These are phyloP conservation scores for Melanogrammus aeglefinus DNA, from an alignment of 2,797 vertebrate species.

Conservation along the genomic window DNA sequence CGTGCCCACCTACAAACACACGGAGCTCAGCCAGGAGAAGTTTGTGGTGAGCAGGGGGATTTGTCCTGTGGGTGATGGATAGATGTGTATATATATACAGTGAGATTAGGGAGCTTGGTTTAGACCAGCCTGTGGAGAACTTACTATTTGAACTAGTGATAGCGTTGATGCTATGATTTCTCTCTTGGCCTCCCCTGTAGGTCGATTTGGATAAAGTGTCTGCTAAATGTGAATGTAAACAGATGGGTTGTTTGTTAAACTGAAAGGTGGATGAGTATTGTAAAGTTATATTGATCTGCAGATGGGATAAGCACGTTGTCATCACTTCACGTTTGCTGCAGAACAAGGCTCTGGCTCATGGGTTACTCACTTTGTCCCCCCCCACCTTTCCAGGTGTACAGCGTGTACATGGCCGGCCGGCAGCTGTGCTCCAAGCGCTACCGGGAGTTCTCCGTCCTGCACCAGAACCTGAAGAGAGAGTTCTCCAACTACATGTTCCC, in stretches of 20 bases:
- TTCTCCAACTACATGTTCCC: constrained; percentile 92
- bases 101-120: background rate
- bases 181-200: background rate
- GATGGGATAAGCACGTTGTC: background rate
- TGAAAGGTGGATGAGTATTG: too few species aligned
- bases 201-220: background rate
- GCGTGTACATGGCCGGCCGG: constrained; percentile 94
- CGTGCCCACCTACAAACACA: constrained; percentile 95
- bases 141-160: background rate
- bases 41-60: constrained; percentile 85
- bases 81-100: background rate
- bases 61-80: background rate
- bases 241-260: background rate
- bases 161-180: background rate
- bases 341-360: background rate
- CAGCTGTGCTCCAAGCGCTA: constrained; percentile 96
- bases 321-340: background rate
- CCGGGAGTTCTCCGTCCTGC: constrained; percentile 90
- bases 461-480: constrained; percentile 95
- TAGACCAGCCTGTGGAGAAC: background rate
- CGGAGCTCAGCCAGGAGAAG: constrained; percentile 91
- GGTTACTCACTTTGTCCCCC: too few species aligned
- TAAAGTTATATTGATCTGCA: background rate
- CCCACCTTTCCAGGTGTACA: constrained; percentile 77
- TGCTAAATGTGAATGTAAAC: background rate